Conservation (phyloP, 1,140 invertebrate genomes). For the Bilobella aurantiaca region DNA sequence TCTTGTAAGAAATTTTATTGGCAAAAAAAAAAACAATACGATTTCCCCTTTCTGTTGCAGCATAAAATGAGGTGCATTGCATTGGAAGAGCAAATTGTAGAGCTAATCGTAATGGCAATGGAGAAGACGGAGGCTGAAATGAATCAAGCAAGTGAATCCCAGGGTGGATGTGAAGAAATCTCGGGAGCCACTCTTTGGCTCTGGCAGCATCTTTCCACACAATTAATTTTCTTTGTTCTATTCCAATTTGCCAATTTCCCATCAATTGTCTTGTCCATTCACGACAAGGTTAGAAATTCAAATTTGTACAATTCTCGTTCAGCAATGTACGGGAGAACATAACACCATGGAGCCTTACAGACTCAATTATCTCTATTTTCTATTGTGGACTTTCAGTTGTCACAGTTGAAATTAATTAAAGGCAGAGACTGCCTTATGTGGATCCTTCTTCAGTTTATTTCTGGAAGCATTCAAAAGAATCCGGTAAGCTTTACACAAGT, state of each 20-base stretch:
- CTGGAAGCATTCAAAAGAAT: slow-evolving; percentile 90
- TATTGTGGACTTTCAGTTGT: slow-evolving; percentile 46
- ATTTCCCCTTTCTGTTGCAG: slow-evolving; percentile 40
- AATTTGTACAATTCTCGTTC: no score
- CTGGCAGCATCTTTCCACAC: slow-evolving; percentile 87
- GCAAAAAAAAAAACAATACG: not conserved
- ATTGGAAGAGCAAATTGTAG: slow-evolving; percentile 85
- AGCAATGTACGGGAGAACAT: no score
- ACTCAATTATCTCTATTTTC: not conserved
- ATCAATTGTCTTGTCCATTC: slow-evolving; percentile 76
- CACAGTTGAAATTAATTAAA: slow-evolving; percentile 67
- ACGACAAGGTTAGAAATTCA: slow-evolving; percentile 83
- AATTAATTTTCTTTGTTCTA: slow-evolving; percentile 90
- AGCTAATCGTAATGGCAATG: slow-evolving; percentile 82
- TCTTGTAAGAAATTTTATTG: no score
- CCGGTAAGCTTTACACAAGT: slow-evolving; percentile 56
- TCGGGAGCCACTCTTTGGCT: slow-evolving; percentile 62
- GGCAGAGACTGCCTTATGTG: slow-evolving; percentile 93
- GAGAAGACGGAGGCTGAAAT: slow-evolving; percentile 68
- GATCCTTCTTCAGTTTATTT: slow-evolving; percentile 93
- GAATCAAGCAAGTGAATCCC: slow-evolving; percentile 40
- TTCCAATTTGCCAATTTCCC: slow-evolving; percentile 82
- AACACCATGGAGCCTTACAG: not conserved
- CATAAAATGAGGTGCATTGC: slow-evolving; percentile 79
- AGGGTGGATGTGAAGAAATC: slow-evolving; percentile 46